phyloP scores from a whole-genome alignment of 2,888 invertebrate species.

The Agriopis marginaria region DNA sequence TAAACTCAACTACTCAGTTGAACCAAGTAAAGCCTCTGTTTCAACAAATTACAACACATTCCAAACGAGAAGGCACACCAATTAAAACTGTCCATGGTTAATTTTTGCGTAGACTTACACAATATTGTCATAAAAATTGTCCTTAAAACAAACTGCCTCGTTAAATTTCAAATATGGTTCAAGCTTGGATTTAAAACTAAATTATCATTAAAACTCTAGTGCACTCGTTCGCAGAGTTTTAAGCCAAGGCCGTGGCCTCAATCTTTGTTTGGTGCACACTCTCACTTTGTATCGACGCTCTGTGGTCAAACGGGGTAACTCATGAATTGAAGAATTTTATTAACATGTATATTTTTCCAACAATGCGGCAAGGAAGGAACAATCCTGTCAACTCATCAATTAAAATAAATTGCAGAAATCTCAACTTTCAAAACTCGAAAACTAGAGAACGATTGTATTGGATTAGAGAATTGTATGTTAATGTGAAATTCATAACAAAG shows the following conservation, averaged over 20 bases:
- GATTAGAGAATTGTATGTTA: no score
- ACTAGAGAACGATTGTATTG: no score
- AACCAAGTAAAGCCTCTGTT: not conserved
- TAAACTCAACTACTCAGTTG: not conserved
- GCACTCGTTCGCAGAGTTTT: slow-evolving; percentile 41
- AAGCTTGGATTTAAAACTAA: slow-evolving; percentile 36
- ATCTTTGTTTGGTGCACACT: slow-evolving; percentile 47
- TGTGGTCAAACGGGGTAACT: slow-evolving; percentile 25
- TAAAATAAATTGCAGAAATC: not conserved
- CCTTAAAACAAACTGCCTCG: slow-evolving; percentile 27
- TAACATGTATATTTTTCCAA: not conserved
- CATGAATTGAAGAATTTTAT: slow-evolving; percentile 17
- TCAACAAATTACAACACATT: slow-evolving; percentile 5
- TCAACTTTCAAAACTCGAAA: not conserved
- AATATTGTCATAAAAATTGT: slow-evolving; percentile 24
- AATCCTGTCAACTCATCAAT: no score
- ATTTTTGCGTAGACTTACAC: slow-evolving; percentile 10
- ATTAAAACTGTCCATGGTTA: slow-evolving; percentile 13
- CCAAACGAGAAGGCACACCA: not conserved
- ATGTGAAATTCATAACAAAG: no score
- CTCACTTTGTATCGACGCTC: slow-evolving; percentile 46
- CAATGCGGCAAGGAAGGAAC: not conserved
- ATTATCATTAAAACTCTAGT: slow-evolving; percentile 43
- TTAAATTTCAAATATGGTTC: slow-evolving; percentile 25
- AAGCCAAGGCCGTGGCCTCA: slow-evolving; percentile 52